These are phyloP conservation scores for Liodrosophila aerea DNA, from an alignment of 2,888 invertebrate species.

Conservation along the genomic window DNA sequence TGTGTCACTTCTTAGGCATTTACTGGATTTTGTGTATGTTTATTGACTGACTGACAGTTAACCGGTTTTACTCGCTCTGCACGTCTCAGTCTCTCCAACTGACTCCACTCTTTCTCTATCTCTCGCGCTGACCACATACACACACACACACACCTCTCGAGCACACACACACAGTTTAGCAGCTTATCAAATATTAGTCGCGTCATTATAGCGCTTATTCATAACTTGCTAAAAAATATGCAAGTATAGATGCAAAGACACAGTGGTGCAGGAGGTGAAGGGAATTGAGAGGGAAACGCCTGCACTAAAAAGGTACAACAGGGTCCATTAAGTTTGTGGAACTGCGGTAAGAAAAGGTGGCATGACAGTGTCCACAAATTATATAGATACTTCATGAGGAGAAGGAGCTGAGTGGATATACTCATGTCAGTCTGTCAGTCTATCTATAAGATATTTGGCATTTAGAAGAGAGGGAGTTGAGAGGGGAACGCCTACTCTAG, in stretches of 20 bases:
- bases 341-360: too few relatives aligned
- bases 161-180: slow-evolving; percentile 45
- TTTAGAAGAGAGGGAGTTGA: too few relatives aligned
- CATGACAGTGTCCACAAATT: too few relatives aligned
- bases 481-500: too few relatives aligned
- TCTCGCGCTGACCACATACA: too few relatives aligned
- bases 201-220: slow-evolving; percentile 50
- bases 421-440: too few relatives aligned
- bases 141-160: too few relatives aligned
- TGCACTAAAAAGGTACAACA: too few relatives aligned
- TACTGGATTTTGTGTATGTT: slow-evolving; percentile 54
- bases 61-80: slow-evolving; percentile 48
- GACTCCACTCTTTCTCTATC: not conserved
- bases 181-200: slow-evolving; percentile 47
- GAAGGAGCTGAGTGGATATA: too few relatives aligned
- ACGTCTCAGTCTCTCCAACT: not conserved
- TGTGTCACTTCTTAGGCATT: slow-evolving; percentile 71
- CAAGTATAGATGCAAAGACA: not conserved
- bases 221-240: slow-evolving; percentile 21
- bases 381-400: too few relatives aligned
- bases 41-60: slow-evolving; percentile 54
- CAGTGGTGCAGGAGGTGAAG: not conserved
- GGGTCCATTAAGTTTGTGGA: too few relatives aligned
- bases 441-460: too few relatives aligned
- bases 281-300: not conserved